Evolutionary conservation across 1,140 invertebrate species (phyloP).

Genomic region (Bombus fervidus): DNA sequence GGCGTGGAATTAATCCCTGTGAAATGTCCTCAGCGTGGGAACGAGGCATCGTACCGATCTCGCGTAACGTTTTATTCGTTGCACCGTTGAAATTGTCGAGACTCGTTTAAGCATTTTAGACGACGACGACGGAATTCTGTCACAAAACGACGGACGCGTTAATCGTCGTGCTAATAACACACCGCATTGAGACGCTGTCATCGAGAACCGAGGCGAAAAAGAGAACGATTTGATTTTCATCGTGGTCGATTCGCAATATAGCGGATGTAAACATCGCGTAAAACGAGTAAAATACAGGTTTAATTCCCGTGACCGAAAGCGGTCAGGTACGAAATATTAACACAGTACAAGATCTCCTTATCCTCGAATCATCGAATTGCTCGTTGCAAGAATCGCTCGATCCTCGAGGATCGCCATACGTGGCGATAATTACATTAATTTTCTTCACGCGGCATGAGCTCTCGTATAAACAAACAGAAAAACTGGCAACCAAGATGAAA

Average conservation of each 20-base stretch:
- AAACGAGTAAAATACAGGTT: neutral
- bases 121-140: neutral
- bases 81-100: neutral
- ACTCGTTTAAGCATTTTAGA: neutral
- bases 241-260: neutral
- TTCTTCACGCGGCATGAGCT: constrained; percentile 11
- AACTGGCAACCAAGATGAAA: neutral
- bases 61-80: too few species aligned
- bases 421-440: constrained; percentile 41
- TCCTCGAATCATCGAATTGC: constrained; percentile 1
- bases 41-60: neutral
- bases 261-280: too few species aligned
- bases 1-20: constrained; percentile 17
- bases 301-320: neutral
- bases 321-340: neutral
- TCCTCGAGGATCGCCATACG: neutral
- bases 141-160: neutral
- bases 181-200: neutral
- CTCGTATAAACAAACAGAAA: constrained; percentile 37
- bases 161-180: neutral
- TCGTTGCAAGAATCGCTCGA: neutral
- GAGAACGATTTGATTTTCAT: neutral
- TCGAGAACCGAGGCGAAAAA: too few species aligned
- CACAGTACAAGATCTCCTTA: constrained; percentile 1
- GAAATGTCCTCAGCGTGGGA: neutral